Evolutionary conservation across 2,888 invertebrate species (phyloP).

Genomic region (Heliconius cydno): DNA sequence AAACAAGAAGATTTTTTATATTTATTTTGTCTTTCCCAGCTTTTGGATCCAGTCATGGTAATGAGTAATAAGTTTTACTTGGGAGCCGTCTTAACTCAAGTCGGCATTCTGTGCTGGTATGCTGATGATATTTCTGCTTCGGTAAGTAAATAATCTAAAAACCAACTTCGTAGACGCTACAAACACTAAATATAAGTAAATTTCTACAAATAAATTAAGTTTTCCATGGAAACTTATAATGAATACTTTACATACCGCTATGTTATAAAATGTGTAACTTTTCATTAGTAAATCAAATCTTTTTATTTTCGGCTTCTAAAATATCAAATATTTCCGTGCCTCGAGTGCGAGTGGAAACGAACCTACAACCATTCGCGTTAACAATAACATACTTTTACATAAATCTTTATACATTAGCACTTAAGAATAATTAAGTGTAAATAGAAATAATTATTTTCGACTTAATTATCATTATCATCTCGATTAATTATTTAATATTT

Average conservation of each 20-base stretch:
- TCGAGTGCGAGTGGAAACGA: too few relatives aligned
- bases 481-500: too few relatives aligned
- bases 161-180: neutral
- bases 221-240: neutral
- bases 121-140: conserved; percentile 72
- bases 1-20: neutral
- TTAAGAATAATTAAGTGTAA: too few relatives aligned
- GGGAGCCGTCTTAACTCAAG: conserved; percentile 68
- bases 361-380: too few relatives aligned
- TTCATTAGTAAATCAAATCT: too few relatives aligned
- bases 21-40: conserved; percentile 50
- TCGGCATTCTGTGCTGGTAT: conserved; percentile 73
- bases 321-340: too few relatives aligned
- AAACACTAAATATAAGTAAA: neutral
- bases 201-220: neutral
- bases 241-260: neutral
- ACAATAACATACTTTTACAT: too few relatives aligned
- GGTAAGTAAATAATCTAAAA: conserved; percentile 53
- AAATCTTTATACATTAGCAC: too few relatives aligned
- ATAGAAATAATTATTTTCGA: too few relatives aligned
- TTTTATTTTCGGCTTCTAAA: too few relatives aligned
- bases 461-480: too few relatives aligned
- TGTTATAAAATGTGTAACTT: neutral
- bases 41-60: conserved; percentile 69
- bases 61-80: conserved; percentile 73